These are phyloP conservation scores for Andrena praecox DNA, from an alignment of 2,888 invertebrate species.

Conservation along the genomic window DNA sequence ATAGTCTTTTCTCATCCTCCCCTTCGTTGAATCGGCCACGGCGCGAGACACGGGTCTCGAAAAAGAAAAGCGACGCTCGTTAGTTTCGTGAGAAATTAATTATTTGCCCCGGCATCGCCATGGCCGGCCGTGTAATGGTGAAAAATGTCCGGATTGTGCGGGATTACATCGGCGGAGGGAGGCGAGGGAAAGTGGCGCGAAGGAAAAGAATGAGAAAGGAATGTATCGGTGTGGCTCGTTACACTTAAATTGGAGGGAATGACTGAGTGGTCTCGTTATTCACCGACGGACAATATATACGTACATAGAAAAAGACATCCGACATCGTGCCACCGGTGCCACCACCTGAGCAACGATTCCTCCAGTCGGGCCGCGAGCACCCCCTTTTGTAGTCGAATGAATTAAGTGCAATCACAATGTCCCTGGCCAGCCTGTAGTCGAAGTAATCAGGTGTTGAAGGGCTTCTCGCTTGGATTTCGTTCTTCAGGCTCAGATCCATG, in stretches of 20 bases:
- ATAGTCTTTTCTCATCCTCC: slow-evolving; percentile 33
- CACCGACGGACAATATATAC: slow-evolving; percentile 81
- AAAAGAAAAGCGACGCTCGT: slow-evolving; percentile 81
- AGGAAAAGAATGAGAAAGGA: slow-evolving; percentile 83
- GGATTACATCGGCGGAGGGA: slow-evolving; percentile 80
- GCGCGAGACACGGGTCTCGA: slow-evolving; percentile 61
- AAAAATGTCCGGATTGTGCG: slow-evolving; percentile 84
- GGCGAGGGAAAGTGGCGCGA: slow-evolving; percentile 57
- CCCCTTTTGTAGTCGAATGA: slow-evolving; percentile 59
- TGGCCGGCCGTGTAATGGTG: slow-evolving; percentile 82
- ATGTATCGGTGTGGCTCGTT: slow-evolving; percentile 85
- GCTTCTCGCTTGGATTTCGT: slow-evolving; percentile 31
- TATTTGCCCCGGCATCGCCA: slow-evolving; percentile 83
- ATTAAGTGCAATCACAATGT: slow-evolving; percentile 65
- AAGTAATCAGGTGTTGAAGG: slow-evolving; percentile 64
- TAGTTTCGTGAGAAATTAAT: slow-evolving; percentile 85
- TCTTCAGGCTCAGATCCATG: background rate
- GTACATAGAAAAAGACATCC: slow-evolving; percentile 77
- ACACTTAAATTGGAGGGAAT: slow-evolving; percentile 85
- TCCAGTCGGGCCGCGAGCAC: slow-evolving; percentile 48
- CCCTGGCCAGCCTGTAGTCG: slow-evolving; percentile 38
- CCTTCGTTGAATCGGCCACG: slow-evolving; percentile 48
- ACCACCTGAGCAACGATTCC: slow-evolving; percentile 65
- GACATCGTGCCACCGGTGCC: slow-evolving; percentile 50
- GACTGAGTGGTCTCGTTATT: slow-evolving; percentile 85